These are phyloP conservation scores for Flexamia atlantica DNA, from an alignment of 2,888 invertebrate species.

Conservation along the genomic window DNA sequence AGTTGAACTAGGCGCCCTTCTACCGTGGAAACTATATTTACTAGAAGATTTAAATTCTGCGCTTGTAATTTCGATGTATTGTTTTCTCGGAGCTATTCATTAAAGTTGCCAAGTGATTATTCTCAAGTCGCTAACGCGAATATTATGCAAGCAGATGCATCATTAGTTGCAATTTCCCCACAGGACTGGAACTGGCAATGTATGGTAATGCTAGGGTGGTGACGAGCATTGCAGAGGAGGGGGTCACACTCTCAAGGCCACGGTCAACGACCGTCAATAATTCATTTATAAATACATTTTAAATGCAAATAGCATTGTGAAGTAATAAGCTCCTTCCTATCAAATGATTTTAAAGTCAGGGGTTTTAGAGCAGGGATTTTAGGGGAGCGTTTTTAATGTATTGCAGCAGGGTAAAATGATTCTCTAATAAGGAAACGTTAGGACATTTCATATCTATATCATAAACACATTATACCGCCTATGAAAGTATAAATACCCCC, in stretches of 20 bases:
- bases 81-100: constrained; percentile 29
- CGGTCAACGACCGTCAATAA: not conserved
- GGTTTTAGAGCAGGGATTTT: too few species aligned
- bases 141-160: constrained; percentile 48
- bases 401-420: too few species aligned
- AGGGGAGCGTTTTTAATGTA: too few species aligned
- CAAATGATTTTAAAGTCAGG: too few species aligned
- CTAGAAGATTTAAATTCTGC: not conserved
- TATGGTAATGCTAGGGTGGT: constrained; percentile 4
- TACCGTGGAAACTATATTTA: not conserved
- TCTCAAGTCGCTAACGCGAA: not conserved
- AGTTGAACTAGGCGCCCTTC: not conserved
- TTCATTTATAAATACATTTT: too few species aligned
- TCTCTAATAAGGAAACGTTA: too few species aligned
- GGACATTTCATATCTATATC: too few species aligned
- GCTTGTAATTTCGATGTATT: constrained; percentile 1
- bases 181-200: constrained; percentile 23
- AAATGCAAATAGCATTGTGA: too few species aligned
- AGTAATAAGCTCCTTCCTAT: too few species aligned
- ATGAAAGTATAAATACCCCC: too few species aligned
- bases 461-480: too few species aligned
- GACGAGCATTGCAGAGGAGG: constrained; percentile 10
- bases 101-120: constrained; percentile 14
- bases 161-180: constrained; percentile 47
- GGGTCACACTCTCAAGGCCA: constrained; percentile 3